Base-by-base conservation (phyloP, 1,140 invertebrate genomes). In the Notospermus geniculatus region DNA sequence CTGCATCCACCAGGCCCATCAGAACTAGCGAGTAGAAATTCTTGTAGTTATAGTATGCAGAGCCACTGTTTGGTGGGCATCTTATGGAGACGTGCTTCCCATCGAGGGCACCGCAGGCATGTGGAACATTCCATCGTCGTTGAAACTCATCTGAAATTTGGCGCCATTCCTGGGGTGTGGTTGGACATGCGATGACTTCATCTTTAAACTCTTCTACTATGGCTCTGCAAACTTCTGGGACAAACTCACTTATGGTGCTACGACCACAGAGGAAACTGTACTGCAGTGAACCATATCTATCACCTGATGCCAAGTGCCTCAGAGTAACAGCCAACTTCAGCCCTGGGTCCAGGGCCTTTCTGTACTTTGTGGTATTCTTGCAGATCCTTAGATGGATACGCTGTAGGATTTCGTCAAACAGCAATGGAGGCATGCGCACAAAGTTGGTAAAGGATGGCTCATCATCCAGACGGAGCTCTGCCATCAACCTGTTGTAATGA, bases 61-160 rank as follows among this genome's bases (percentile, higher is more conserved):
- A 63, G 41, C 68, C 60, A 58, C 32, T 52, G 5, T 63, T 62
- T 15, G 62, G 23, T 2, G 62, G 65, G 11, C 28, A 25, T 43
- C 53, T 59, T 15, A 57, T 45, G 11, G 62, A 54, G 29, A 67
- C 53, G 32, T 70, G 68, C 32, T 70, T 70, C 22, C 66, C 63
- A 57, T 67, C 63, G 15, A 66, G 43, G n/a, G 66, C 64, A 29
- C 66, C 68, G 45, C 63, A 65, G 13, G 55, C 56, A 64, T 70
- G 66, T 25, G 66, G 66, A 23, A 66, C 39, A 32, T 68, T 70
- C 68, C 65, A 68, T 39, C 45, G 55, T n/a, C 28, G 55, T 15
- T 41, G 1, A 52, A 70, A 65, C 23, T 59, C 55, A 11, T 60
- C 55, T 0, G 59, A n/a, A 53, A 67, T 64, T 2, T 25, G 45